phyloP scores from a whole-genome alignment of 2,888 invertebrate species.

The Caenorhabditis uteleia region DNA sequence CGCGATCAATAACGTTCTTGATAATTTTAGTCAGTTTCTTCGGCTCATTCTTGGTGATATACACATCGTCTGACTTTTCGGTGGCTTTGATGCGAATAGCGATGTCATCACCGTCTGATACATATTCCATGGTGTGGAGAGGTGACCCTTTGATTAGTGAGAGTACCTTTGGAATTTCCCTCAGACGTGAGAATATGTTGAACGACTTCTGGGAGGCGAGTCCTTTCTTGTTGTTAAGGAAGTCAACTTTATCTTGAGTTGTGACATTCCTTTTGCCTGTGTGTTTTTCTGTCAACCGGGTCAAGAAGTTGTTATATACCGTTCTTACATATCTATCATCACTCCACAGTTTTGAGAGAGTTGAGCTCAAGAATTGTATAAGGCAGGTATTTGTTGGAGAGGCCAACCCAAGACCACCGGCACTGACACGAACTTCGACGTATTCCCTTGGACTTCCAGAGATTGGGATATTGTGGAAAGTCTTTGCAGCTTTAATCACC shows the following conservation, averaged over 20 bases:
- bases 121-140: background rate
- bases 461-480: conserved; percentile 2
- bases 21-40: conserved; percentile 1
- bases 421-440: too few relatives aligned
- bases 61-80: background rate
- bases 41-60: background rate
- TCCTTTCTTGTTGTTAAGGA: conserved; percentile 4
- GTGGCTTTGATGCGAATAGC: conserved; percentile 6
- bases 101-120: background rate
- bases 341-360: conserved; percentile 10
- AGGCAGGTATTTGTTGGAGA: conserved; percentile 1
- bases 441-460: too few relatives aligned
- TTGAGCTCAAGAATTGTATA: conserved; percentile 6
- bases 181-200: conserved; percentile 3
- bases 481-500: conserved; percentile 1
- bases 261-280: background rate
- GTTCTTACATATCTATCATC: conserved; percentile 4
- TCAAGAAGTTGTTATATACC: conserved; percentile 1
- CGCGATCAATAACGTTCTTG: background rate
- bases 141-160: background rate
- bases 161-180: conserved; percentile 1
- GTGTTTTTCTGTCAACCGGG: background rate
- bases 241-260: background rate
- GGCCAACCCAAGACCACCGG: too few relatives aligned
- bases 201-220: too few relatives aligned